Evolutionary conservation across 2,888 invertebrate species (phyloP).

Genomic region (Campopleginae sp.): DNA sequence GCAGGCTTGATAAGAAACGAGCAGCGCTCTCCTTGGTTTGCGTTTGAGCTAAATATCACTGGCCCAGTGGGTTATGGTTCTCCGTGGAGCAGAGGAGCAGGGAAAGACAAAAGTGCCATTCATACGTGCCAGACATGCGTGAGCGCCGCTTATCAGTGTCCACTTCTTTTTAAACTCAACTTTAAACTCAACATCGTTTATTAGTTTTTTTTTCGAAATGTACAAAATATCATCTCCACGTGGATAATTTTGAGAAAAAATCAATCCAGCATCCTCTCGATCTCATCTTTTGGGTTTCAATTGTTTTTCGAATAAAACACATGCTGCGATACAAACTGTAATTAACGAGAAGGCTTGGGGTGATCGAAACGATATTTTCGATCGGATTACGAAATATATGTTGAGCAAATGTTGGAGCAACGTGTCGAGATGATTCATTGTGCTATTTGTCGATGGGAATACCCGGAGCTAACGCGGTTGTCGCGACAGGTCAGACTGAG

Average conservation of each 20-base stretch:
- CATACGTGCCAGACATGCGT: conserved; percentile 41
- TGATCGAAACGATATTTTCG: neutral
- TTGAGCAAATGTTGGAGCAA: neutral
- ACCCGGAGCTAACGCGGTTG: neutral
- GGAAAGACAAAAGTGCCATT: conserved; percentile 57
- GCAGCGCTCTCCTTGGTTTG: conserved; percentile 17
- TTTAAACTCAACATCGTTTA: conserved; percentile 11
- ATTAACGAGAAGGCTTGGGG: too few relatives aligned
- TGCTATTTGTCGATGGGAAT: neutral
- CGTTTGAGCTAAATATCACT: conserved; percentile 3
- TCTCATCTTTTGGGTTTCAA: neutral
- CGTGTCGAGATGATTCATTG: neutral
- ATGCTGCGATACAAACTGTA: neutral
- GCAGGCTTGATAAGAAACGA: conserved; percentile 55
- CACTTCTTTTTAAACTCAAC: neutral
- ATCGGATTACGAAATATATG: neutral
- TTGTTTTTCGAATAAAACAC: neutral
- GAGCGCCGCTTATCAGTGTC: conserved; percentile 35
- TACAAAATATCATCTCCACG: neutral
- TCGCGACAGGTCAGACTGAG: neutral
- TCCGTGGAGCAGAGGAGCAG: conserved; percentile 24
- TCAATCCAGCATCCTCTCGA: neutral
- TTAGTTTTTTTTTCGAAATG: conserved; percentile 6
- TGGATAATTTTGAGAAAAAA: neutral
- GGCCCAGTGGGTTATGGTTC: conserved; percentile 26